Evolutionary conservation across 2,797 vertebrate genomes (phyloP).

Genomic region (Pipistrellus nathusii): DNA sequence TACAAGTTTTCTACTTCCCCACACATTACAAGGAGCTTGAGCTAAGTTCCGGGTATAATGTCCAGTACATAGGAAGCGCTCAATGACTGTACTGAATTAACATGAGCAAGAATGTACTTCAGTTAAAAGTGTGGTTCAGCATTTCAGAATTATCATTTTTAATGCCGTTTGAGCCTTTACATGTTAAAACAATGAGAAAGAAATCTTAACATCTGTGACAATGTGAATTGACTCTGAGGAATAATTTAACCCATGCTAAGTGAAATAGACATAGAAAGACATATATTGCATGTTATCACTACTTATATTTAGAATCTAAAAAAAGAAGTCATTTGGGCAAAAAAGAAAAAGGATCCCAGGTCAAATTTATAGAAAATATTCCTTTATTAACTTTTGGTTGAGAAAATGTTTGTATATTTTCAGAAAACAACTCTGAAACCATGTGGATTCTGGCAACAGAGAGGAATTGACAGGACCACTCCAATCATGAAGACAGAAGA

Average conservation of each 20-base stretch:
- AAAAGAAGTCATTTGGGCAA: neutral
- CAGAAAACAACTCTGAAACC: too few relatives aligned
- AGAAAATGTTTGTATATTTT: too few relatives aligned
- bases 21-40: neutral
- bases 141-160: constrained; percentile 16
- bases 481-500: too few relatives aligned
- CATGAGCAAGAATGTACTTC: neutral
- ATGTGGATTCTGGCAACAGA: too few relatives aligned
- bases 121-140: neutral
- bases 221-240: neutral
- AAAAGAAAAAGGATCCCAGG: too few relatives aligned
- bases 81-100: neutral
- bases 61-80: accelerated
- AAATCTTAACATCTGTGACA: neutral
- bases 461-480: too few relatives aligned
- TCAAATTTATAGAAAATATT: too few relatives aligned
- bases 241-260: neutral
- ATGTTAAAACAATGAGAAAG: neutral
- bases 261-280: neutral
- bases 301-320: neutral
- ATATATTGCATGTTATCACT: neutral
- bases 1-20: neutral
- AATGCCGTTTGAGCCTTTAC: neutral
- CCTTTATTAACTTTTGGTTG: too few relatives aligned
- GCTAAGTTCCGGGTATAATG: neutral